Conservation (phyloP, 1,140 invertebrate genomes). For the Chironomus striatipennis region DNA sequence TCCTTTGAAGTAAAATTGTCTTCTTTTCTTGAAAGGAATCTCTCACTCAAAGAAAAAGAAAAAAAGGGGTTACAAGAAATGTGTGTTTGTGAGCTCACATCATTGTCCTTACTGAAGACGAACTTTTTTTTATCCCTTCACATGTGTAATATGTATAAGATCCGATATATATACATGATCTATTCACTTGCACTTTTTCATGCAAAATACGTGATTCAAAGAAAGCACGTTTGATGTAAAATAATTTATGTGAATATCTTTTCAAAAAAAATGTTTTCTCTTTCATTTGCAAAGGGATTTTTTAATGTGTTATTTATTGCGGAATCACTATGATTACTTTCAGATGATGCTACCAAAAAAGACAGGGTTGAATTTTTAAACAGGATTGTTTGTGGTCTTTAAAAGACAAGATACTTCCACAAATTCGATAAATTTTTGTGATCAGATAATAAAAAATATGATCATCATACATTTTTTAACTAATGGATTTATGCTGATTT, state of each 20-base stretch:
- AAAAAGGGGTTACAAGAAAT: background rate
- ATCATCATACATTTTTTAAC: too few species aligned
- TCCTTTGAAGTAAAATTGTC: background rate
- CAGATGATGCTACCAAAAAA: too few species aligned
- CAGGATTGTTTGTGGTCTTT: too few species aligned
- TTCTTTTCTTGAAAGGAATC: background rate
- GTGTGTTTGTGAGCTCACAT: background rate
- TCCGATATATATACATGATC: background rate
- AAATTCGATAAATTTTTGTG: too few species aligned
- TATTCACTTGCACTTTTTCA: conserved; percentile 21
- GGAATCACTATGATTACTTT: conserved; percentile 12
- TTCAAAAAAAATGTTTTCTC: background rate
- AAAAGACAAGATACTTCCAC: too few species aligned
- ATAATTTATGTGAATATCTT: background rate
- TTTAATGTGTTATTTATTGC: conserved; percentile 23
- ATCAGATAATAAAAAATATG: too few species aligned
- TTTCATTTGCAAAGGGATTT: background rate
- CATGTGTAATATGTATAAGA: conserved; percentile 1
- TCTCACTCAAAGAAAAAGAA: background rate
- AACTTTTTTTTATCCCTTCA: background rate
- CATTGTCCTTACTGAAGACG: background rate
- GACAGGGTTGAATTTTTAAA: too few species aligned
- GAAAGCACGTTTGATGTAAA: conserved; percentile 9
- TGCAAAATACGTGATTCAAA: conserved; percentile 18
- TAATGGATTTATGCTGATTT: too few species aligned